Evolutionary conservation across 2,113 vertebrate species (phyloP).

Genomic region (Laticauda laticaudata): DNA sequence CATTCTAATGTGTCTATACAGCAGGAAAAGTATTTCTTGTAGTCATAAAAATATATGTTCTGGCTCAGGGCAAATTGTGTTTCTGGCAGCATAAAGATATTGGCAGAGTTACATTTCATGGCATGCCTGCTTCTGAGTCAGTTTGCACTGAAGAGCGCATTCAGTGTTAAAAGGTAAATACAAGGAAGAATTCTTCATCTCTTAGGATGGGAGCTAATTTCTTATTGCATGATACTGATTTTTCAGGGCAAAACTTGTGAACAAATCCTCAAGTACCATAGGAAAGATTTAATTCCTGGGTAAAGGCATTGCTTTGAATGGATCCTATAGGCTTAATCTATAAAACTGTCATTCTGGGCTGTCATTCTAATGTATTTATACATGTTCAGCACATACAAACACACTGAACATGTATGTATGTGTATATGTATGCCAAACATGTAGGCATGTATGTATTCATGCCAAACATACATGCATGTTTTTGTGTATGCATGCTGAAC

Average conservation of each 20-base stretch:
- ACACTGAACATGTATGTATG: neutral
- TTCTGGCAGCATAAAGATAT: neutral
- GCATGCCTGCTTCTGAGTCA: neutral
- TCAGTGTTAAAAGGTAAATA: neutral
- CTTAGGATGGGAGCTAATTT: neutral
- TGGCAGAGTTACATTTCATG: neutral
- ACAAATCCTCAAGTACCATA: neutral
- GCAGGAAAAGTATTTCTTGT: neutral
- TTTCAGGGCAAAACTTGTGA: neutral
- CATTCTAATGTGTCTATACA: neutral
- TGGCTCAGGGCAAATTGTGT: neutral
- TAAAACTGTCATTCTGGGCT: neutral
- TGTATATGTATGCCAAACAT: neutral
- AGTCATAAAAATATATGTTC: neutral
- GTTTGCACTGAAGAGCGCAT: neutral
- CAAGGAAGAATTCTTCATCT: neutral
- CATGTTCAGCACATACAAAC: slow-evolving; percentile 6
- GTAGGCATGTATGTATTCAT: too few relatives aligned
- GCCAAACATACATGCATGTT: neutral
- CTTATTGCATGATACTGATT: neutral
- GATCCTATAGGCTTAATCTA: neutral
- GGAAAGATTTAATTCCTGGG: neutral
- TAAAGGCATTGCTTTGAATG: neutral
- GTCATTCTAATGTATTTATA: slow-evolving; percentile 6
- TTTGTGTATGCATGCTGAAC: neutral